These are phyloP conservation scores for Rhynchophorus ferrugineus DNA, from an alignment of 1,140 invertebrate genomes.

Conservation along the genomic window DNA sequence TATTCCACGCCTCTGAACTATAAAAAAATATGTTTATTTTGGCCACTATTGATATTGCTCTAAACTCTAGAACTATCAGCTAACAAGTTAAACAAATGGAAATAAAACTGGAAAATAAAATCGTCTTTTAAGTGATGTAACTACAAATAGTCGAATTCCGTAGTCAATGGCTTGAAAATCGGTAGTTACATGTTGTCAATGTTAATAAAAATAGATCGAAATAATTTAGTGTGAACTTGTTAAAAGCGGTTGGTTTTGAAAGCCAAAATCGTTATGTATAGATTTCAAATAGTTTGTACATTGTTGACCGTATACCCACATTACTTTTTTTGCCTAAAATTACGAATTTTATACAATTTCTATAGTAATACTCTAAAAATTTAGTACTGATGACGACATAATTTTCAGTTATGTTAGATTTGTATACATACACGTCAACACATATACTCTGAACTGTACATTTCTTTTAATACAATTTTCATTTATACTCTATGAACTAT, in stretches of 20 bases:
- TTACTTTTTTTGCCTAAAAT: slow-evolving; percentile 25
- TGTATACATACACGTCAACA: slow-evolving; percentile 35
- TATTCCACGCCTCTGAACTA: no score
- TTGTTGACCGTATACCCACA: slow-evolving; percentile 39
- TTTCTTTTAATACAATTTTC: slow-evolving; percentile 10
- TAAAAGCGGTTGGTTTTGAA: slow-evolving; percentile 7
- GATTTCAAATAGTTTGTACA: slow-evolving; percentile 34
- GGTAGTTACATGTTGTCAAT: no score
- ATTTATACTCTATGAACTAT: slow-evolving; percentile 17
- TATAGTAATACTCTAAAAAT: slow-evolving; percentile 12
- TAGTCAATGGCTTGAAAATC: no score
- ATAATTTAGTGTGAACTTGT: not conserved
- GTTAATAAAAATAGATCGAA: no score
- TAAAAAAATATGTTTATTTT: not conserved
- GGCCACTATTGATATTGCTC: slow-evolving; percentile 2
- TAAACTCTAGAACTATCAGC: slow-evolving; percentile 1
- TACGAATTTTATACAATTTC: slow-evolving; percentile 28
- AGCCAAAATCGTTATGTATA: slow-evolving; percentile 14
- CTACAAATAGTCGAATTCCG: no score
- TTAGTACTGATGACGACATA: slow-evolving; percentile 12
- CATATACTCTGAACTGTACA: slow-evolving; percentile 31
- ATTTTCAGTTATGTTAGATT: slow-evolving; percentile 15
- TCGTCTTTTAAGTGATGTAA: no score
- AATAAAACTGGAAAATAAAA: not conserved
- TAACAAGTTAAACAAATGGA: not conserved